These are phyloP conservation scores for Diaphora mendica DNA, from an alignment of 2,888 invertebrate genomes.

Conservation along the genomic window DNA sequence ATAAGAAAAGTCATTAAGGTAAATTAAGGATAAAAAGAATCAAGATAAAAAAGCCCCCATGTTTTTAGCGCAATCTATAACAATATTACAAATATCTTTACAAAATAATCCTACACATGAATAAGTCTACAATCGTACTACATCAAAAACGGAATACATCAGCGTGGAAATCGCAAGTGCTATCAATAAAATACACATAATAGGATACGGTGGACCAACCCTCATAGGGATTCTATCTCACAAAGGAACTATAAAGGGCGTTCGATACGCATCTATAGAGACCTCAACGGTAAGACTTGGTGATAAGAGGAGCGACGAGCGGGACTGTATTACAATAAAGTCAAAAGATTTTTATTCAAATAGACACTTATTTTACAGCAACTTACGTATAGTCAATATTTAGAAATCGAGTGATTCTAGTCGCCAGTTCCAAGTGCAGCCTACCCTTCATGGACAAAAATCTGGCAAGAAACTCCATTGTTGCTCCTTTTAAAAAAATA, in stretches of 20 bases:
- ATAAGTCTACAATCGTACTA: constrained; percentile 32
- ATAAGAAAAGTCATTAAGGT: too few species aligned
- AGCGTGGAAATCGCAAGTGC: constrained; percentile 42
- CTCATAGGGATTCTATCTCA: constrained; percentile 49
- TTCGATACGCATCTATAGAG: constrained; percentile 51
- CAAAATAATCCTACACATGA: constrained; percentile 1
- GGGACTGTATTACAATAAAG: neutral
- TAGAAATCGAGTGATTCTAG: too few species aligned
- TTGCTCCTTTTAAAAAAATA: too few species aligned
- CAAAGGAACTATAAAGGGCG: constrained; percentile 53
- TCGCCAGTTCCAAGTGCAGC: too few species aligned
- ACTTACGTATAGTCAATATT: too few species aligned
- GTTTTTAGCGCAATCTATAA: neutral
- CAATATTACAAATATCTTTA: neutral
- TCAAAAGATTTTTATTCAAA: too few species aligned
- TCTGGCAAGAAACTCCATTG: too few species aligned
- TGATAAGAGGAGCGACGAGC: constrained; percentile 30
- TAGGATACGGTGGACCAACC: constrained; percentile 35
- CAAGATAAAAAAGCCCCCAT: neutral
- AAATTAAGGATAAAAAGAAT: neutral
- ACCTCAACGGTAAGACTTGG: constrained; percentile 6
- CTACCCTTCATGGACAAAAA: too few species aligned
- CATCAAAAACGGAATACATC: constrained; percentile 39
- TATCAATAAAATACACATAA: constrained; percentile 55
- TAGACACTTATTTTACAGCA: too few species aligned